phyloP scores from a whole-genome alignment of 1,140 invertebrate species.

The Luehdorfia chinensis region DNA sequence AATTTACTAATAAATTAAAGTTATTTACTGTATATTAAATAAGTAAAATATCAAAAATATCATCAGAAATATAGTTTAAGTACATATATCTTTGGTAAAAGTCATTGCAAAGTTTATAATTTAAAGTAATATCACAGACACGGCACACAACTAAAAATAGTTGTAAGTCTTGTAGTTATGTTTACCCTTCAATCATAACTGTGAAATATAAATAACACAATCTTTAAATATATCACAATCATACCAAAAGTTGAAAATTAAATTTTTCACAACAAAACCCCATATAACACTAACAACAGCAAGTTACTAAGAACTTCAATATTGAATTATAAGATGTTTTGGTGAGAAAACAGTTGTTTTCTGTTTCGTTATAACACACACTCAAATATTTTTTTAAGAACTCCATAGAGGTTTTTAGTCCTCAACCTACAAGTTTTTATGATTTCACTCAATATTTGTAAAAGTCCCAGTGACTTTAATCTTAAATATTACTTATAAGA shows the following conservation, averaged over 20 bases:
- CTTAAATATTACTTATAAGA: slow-evolving; percentile 7
- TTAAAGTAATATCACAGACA: slow-evolving; percentile 33
- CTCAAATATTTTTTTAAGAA: not conserved
- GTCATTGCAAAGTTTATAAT: not conserved
- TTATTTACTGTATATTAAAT: no score
- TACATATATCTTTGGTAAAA: slow-evolving; percentile 12
- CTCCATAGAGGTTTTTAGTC: slow-evolving; percentile 5
- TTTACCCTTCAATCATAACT: no score
- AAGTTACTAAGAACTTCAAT: slow-evolving; percentile 3
- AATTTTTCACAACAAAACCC: slow-evolving; percentile 7
- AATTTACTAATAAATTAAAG: no score
- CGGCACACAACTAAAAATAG: slow-evolving; percentile 23
- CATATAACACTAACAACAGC: not conserved
- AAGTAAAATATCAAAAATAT: no score
- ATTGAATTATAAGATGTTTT: not conserved
- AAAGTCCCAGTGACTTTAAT: slow-evolving; percentile 15
- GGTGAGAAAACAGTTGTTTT: not conserved
- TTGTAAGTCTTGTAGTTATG: slow-evolving; percentile 14
- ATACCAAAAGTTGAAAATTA: not conserved
- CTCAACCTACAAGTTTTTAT: not conserved
- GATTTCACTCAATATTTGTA: slow-evolving; percentile 9
- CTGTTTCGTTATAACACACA: not conserved
- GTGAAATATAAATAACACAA: no score
- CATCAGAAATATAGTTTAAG: not conserved
- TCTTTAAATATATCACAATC: no score